Conservation (phyloP, 2,797 vertebrate species). For the Cyprinella venusta region DNA sequence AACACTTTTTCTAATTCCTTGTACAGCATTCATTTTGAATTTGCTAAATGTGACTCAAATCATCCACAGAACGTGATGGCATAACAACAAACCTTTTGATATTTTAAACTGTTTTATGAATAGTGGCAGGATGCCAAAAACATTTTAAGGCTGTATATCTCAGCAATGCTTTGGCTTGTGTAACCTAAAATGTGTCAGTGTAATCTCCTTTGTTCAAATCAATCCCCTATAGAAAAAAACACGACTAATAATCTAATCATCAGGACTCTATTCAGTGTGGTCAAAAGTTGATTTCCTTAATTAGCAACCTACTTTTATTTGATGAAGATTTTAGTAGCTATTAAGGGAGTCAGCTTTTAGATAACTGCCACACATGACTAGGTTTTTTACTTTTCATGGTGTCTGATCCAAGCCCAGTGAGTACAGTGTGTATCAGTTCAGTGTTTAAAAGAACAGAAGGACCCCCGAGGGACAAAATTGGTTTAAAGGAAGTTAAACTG, state of each 20-base stretch:
- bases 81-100: background rate
- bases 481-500: conserved; percentile 70
- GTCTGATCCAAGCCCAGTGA: conserved; percentile 13
- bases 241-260: background rate
- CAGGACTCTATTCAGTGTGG: background rate
- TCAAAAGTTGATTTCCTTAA: background rate
- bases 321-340: background rate
- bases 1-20: background rate
- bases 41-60: background rate
- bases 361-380: conserved; percentile 21
- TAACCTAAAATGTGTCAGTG: background rate
- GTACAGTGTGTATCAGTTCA: background rate
- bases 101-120: background rate
- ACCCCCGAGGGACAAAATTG: conserved; percentile 56
- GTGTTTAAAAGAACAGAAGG: conserved; percentile 19
- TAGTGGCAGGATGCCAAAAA: background rate
- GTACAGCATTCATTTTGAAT: background rate
- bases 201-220: background rate
- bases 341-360: conserved; percentile 9
- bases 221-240: background rate
- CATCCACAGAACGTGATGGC: background rate
- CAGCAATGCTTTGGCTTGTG: background rate
- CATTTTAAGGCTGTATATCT: background rate
- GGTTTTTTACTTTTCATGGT: background rate
- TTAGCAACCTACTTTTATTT: conserved; percentile 2